Percentiles rank a stretch among this genome's conserved stretches.
phyloP scores from a whole-genome alignment of 2,113 vertebrate species.

The Sceloporus tristichus region DNA sequence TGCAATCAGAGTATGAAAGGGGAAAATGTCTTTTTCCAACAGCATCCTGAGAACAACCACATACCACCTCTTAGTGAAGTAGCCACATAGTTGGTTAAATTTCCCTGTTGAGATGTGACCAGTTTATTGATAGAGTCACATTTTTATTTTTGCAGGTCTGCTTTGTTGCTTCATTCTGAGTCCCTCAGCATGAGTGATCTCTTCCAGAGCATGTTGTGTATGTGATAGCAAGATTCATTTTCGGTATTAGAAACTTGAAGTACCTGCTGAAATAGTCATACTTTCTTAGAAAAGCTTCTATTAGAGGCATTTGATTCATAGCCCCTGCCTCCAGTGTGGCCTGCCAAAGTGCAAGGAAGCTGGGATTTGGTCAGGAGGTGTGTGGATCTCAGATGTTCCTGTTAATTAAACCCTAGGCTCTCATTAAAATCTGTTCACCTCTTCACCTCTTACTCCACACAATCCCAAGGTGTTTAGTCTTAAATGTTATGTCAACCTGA shows the following conservation, averaged over 20 bases:
- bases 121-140: too few species aligned
- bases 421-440: slow-evolving; percentile 38
- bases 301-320: slow-evolving; percentile 1
- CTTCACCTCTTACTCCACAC: slow-evolving; percentile 18
- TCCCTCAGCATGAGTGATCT: background rate
- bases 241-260: background rate
- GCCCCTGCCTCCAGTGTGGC: background rate
- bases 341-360: slow-evolving; percentile 6
- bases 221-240: background rate
- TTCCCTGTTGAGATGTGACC: background rate
- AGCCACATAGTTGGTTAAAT: background rate
- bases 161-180: background rate
- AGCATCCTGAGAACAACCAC: background rate
- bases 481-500: slow-evolving; percentile 13
- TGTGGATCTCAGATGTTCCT: slow-evolving; percentile 22
- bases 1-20: background rate
- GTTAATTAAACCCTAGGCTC: slow-evolving; percentile 30
- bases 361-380: background rate
- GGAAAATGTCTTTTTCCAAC: background rate
- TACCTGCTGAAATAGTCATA: background rate
- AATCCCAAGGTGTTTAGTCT: background rate
- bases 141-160: background rate
- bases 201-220: background rate
- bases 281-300: background rate
- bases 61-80: background rate